Conservation (phyloP, 2,888 invertebrate species). For the Yponomeuta evonymella region DNA sequence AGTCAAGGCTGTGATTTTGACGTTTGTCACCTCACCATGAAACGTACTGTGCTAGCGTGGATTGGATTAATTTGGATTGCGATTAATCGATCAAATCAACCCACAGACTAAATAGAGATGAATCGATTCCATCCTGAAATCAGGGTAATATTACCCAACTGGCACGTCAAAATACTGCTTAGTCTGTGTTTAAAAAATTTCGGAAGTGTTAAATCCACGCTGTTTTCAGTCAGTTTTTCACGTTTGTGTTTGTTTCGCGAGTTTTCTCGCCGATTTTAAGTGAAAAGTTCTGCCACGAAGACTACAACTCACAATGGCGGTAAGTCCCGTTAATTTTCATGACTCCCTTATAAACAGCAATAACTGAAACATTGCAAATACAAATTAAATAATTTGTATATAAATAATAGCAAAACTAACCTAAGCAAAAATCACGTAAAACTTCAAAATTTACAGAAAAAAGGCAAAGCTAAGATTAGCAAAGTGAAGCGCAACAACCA, state of each 20-base stretch:
- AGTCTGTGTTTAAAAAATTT: neutral
- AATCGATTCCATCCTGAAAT: neutral
- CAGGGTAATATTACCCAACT: neutral
- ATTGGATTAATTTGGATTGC: too few relatives aligned
- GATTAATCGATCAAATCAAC: too few relatives aligned
- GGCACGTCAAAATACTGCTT: neutral
- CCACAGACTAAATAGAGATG: neutral
- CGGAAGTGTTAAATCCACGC: neutral
- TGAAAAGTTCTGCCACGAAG: neutral
- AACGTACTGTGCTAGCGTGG: too few relatives aligned
- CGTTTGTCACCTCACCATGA: too few relatives aligned
- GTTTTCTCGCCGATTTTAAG: neutral
- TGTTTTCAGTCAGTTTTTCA: too few relatives aligned
- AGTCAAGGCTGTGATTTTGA: too few relatives aligned
- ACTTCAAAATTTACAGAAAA: slow-evolving; percentile 55
- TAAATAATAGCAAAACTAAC: slow-evolving; percentile 4
- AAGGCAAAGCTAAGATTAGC: slow-evolving; percentile 71
- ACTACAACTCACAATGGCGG: slow-evolving; percentile 44
- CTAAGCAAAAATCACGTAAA: neutral
- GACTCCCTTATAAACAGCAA: slow-evolving; percentile 18
- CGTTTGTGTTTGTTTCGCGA: neutral
- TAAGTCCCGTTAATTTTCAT: slow-evolving; percentile 35
- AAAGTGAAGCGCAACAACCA: slow-evolving; percentile 75
- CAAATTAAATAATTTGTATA: too few relatives aligned
- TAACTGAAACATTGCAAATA: neutral